Percentiles rank a stretch among this genome's conserved stretches.
These are phyloP conservation scores for Harpegnathos saltator DNA, from an alignment of 1,140 invertebrate species.

Conservation along the genomic window DNA sequence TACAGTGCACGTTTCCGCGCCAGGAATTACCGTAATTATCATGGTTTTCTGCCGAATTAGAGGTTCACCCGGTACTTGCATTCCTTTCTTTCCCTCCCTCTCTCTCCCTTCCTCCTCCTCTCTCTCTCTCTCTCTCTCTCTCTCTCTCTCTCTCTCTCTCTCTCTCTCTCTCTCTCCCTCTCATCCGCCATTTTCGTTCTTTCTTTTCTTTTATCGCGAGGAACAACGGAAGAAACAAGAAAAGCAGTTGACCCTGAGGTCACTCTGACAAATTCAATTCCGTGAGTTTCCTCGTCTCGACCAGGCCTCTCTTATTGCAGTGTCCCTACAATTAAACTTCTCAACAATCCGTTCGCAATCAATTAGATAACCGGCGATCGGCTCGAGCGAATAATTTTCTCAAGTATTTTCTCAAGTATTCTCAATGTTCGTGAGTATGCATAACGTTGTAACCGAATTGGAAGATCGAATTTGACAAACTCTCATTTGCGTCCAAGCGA, in stretches of 20 bases:
- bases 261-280: slow-evolving; percentile 48
- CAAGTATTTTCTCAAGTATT: neutral
- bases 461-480: neutral
- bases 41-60: slow-evolving; percentile 61
- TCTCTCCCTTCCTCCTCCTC: neutral
- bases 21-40: slow-evolving; percentile 68
- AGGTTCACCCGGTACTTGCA: slow-evolving; percentile 4
- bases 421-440: no score
- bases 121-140: neutral
- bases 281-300: slow-evolving; percentile 4
- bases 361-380: slow-evolving; percentile 40
- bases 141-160: neutral
- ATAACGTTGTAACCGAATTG: slow-evolving; percentile 34
- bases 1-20: slow-evolving; percentile 61
- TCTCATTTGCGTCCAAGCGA: no score
- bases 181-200: neutral
- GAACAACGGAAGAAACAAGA: slow-evolving; percentile 1
- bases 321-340: slow-evolving; percentile 53
- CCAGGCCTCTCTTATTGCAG: slow-evolving; percentile 1
- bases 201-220: neutral
- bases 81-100: neutral
- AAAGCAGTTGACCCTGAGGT: slow-evolving; percentile 21
- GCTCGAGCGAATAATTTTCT: slow-evolving; percentile 55
- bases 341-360: slow-evolving; percentile 53
- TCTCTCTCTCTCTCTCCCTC: neutral